Conservation (phyloP, 2,113 vertebrate genomes). For the Mus musculus region DNA sequence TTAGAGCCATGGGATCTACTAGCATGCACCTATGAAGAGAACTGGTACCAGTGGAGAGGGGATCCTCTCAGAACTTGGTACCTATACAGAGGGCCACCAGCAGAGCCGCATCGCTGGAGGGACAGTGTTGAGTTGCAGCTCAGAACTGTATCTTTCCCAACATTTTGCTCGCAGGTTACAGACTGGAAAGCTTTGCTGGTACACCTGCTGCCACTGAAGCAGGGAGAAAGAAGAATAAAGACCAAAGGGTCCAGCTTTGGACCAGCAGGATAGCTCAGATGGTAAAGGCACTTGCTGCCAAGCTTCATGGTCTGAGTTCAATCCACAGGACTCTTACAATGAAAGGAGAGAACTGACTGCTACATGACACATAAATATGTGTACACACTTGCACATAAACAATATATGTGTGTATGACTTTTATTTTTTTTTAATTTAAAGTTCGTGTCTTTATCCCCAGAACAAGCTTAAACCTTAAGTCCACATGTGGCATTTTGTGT, state of each 20-base stretch:
- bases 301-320: neutral
- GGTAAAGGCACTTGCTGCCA: no score
- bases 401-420: neutral
- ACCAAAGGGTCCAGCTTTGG: neutral
- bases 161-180: neutral
- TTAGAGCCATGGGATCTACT: neutral
- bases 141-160: neutral
- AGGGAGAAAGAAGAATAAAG: neutral
- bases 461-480: neutral
- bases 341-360: neutral
- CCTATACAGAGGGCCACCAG: neutral
- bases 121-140: neutral
- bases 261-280: neutral
- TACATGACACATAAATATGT: no score
- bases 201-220: neutral
- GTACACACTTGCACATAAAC: neutral
- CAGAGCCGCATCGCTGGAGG: neutral
- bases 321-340: neutral
- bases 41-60: neutral
- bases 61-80: neutral
- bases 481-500: neutral
- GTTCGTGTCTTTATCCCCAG: neutral
- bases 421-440: neutral
- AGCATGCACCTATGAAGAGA: neutral
- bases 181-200: neutral